These are phyloP conservation scores for Amorpha juglandis DNA, from an alignment of 2,888 invertebrate species.

Conservation along the genomic window DNA sequence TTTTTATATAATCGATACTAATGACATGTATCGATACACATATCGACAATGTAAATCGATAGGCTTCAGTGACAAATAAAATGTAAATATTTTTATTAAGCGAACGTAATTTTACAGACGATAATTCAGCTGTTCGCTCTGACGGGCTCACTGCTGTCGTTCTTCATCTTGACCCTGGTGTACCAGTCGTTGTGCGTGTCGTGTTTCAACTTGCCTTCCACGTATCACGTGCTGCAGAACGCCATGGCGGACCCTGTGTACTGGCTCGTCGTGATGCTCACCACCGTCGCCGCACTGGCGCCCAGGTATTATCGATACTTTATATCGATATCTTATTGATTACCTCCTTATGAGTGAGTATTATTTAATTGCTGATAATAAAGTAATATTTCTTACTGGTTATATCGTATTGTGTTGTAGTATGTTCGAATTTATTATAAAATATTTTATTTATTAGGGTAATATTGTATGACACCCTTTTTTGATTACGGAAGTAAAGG, in stretches of 20 bases:
- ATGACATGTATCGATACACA: neutral
- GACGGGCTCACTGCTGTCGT: constrained; percentile 90
- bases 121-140: constrained; percentile 92
- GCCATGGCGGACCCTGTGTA: constrained; percentile 89
- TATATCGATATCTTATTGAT: neutral
- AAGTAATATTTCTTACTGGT: too few species aligned
- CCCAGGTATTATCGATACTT: constrained; percentile 87
- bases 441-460: too few species aligned
- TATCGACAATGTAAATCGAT: constrained; percentile 1
- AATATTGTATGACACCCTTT: too few species aligned
- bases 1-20: neutral
- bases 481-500: too few species aligned
- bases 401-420: too few species aligned
- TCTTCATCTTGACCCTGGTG: constrained; percentile 92
- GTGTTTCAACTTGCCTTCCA: constrained; percentile 93
- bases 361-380: too few species aligned
- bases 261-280: constrained; percentile 92
- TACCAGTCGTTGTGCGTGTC: constrained; percentile 93
- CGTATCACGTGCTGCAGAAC: constrained; percentile 93
- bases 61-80: neutral
- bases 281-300: constrained; percentile 90
- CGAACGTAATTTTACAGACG: constrained; percentile 86
- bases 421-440: too few species aligned
- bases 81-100: neutral
- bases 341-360: too few species aligned